These are phyloP conservation scores for Tachina fera DNA, from an alignment of 2,888 invertebrate genomes.

Conservation along the genomic window DNA sequence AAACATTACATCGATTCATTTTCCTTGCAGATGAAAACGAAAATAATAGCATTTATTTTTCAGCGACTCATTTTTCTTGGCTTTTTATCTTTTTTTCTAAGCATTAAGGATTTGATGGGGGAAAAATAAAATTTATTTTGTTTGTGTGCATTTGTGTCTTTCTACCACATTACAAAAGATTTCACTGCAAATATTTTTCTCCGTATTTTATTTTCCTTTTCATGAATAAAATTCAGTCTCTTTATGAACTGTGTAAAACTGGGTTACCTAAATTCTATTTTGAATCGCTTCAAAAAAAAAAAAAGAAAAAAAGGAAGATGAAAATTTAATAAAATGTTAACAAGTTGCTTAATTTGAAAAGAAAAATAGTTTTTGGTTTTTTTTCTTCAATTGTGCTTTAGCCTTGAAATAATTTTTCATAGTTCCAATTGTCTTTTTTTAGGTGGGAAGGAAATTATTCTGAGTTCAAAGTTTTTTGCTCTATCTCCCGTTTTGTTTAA, in stretches of 20 bases:
- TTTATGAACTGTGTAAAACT: constrained; percentile 52
- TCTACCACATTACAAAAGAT: constrained; percentile 47
- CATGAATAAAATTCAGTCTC: constrained; percentile 8
- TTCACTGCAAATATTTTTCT: constrained; percentile 18
- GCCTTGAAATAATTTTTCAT: constrained; percentile 53
- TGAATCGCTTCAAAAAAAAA: constrained; percentile 31
- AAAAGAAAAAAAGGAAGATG: background rate
- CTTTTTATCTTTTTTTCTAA: constrained; percentile 62
- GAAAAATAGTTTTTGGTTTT: constrained; percentile 22
- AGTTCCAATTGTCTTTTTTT: background rate
- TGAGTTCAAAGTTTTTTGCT: background rate
- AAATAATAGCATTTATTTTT: constrained; percentile 24
- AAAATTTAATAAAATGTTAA: constrained; percentile 57
- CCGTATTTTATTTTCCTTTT: background rate
- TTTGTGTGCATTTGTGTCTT: background rate
- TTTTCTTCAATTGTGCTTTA: constrained; percentile 20
- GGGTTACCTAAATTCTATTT: constrained; percentile 68
- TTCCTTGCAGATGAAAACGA: constrained; percentile 21
- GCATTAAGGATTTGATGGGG: constrained; percentile 50
- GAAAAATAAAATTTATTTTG: constrained; percentile 44
- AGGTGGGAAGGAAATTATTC: background rate
- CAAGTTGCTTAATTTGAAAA: constrained; percentile 63
- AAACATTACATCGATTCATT: constrained; percentile 48
- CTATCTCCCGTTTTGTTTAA: no score
- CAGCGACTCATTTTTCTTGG: constrained; percentile 49